Conservation (phyloP, 2,113 vertebrate genomes). For the Podarcis muralis region DNA sequence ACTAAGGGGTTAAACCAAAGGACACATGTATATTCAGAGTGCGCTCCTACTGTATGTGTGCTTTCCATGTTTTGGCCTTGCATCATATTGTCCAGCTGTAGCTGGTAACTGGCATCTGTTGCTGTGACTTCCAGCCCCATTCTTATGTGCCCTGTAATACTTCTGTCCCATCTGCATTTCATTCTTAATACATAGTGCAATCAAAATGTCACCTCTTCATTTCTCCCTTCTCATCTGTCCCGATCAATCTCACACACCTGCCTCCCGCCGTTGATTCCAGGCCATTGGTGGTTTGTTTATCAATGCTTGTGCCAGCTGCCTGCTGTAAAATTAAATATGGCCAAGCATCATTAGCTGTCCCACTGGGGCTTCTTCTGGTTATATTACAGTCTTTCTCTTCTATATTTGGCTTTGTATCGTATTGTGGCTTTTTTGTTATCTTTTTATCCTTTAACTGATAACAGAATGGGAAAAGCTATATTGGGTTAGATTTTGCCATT, state of each 20-base stretch:
- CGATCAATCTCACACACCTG: neutral
- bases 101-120: neutral
- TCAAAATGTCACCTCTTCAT: neutral
- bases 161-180: neutral
- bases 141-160: neutral
- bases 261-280: neutral
- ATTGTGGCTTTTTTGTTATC: neutral
- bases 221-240: neutral
- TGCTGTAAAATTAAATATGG: neutral
- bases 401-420: neutral
- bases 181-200: neutral
- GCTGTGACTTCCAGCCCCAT: neutral
- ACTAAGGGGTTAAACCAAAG: neutral
- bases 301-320: neutral
- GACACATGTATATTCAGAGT: neutral
- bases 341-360: neutral
- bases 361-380: neutral
- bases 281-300: neutral
- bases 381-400: too few species aligned
- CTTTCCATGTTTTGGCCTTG: neutral
- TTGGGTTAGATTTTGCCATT: neutral
- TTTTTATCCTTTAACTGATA: neutral
- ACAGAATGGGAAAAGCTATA: neutral
- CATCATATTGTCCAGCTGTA: neutral
- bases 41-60: neutral